Percentiles rank a stretch among this genome's conserved stretches.
Conservation (phyloP, 1,140 invertebrate species). For the Sinonovacula constricta region DNA sequence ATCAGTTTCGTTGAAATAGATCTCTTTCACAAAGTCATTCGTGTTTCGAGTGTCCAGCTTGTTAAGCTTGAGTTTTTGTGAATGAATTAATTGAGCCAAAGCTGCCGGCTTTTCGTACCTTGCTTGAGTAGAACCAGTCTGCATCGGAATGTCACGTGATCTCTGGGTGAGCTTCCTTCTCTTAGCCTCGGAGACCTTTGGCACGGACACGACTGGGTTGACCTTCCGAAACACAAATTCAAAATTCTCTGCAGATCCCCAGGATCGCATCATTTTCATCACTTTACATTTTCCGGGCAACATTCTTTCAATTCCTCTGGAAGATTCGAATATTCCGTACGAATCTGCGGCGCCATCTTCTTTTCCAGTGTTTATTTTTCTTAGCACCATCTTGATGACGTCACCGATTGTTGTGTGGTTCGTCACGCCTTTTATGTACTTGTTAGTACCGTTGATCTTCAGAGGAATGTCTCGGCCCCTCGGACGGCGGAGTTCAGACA, state of each 20-base stretch:
- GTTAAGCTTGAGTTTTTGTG: constrained; percentile 8
- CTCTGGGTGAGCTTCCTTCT: constrained; percentile 32
- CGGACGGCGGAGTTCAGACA: constrained; percentile 13
- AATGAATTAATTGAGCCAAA: constrained; percentile 3
- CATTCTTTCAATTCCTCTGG: constrained; percentile 37
- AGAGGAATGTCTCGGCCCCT: constrained; percentile 25
- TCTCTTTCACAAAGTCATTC: constrained; percentile 47
- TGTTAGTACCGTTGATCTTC: constrained; percentile 7
- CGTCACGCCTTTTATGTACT: constrained; percentile 39
- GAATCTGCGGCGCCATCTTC: constrained; percentile 14
- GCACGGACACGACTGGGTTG: constrained; percentile 2
- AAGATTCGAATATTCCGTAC: constrained; percentile 45
- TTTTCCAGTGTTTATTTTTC: constrained; percentile 14
- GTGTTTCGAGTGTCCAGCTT: not conserved
- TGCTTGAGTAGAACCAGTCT: no score
- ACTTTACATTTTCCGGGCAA: constrained; percentile 37
- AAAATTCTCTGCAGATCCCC: constrained; percentile 28
- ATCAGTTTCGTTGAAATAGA: constrained; percentile 38
- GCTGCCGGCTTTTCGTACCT: constrained; percentile 8
- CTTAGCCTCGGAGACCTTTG: constrained; percentile 27
- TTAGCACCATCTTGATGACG: constrained; percentile 47
- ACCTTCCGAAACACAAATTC: constrained; percentile 43
- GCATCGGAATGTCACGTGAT: not conserved
- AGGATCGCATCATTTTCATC: constrained; percentile 43
- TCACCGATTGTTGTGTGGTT: constrained; percentile 48